phyloP scores from a whole-genome alignment of 2,888 invertebrate species.

The Drosophila koepferae region DNA sequence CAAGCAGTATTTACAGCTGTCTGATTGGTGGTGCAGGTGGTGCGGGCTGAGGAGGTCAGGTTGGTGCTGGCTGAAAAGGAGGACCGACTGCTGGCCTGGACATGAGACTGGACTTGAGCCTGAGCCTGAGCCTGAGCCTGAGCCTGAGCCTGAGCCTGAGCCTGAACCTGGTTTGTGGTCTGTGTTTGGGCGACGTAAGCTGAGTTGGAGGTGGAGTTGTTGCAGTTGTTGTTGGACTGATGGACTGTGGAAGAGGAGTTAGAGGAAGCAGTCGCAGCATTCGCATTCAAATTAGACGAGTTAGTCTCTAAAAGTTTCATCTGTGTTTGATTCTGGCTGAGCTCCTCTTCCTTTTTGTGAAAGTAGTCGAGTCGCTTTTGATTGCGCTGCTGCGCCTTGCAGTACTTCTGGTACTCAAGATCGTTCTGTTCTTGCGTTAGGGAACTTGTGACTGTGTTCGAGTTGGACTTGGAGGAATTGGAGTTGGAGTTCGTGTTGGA shows the following conservation, averaged over 20 bases:
- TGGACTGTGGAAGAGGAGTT: constrained; percentile 83
- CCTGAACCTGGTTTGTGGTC: constrained; percentile 12
- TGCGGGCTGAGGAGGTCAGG: constrained; percentile 25
- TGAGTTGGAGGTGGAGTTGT: constrained; percentile 23
- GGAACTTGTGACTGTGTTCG: constrained; percentile 71
- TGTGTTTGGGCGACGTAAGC: constrained; percentile 26
- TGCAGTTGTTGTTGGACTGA: constrained; percentile 60
- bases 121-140: constrained; percentile 4
- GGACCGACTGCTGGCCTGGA: constrained; percentile 31
- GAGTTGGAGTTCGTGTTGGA: constrained; percentile 49
- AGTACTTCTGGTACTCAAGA: constrained; percentile 78
- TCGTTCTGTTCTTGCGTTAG: constrained; percentile 56
- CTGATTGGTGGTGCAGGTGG: constrained; percentile 14
- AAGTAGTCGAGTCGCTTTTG: constrained; percentile 81
- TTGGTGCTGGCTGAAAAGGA: constrained; percentile 39
- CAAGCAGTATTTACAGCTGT: constrained; percentile 40
- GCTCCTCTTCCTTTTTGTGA: constrained; percentile 83
- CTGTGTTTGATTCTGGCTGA: constrained; percentile 59
- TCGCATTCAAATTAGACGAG: constrained; percentile 52
- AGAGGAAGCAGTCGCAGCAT: constrained; percentile 78
- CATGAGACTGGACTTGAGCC: constrained; percentile 1
- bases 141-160: constrained; percentile 13
- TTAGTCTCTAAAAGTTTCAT: constrained; percentile 40
- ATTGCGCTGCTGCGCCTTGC: constrained; percentile 81
- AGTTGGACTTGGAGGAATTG: constrained; percentile 49